These are phyloP conservation scores for Cistogaster globosa DNA, from an alignment of 2,888 invertebrate species.

Conservation along the genomic window DNA sequence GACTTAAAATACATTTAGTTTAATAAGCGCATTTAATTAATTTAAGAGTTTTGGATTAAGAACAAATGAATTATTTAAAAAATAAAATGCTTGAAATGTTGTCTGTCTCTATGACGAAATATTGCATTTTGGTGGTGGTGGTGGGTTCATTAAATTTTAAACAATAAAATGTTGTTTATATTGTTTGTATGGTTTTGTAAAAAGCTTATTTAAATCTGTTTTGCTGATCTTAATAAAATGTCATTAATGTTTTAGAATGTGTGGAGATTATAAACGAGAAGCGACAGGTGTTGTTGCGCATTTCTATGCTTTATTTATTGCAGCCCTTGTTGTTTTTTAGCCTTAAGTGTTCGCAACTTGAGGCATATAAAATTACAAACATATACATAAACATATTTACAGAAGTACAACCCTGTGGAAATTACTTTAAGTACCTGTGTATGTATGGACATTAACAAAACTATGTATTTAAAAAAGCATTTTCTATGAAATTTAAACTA, in stretches of 20 bases:
- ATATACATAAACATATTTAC: not conserved
- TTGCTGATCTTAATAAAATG: conserved; percentile 44
- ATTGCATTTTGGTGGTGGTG: conserved; percentile 19
- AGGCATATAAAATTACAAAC: not conserved
- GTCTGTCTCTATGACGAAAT: not conserved
- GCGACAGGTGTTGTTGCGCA: conserved; percentile 51
- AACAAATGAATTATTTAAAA: conserved; percentile 6
- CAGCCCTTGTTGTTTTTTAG: not conserved
- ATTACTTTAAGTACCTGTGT: no score
- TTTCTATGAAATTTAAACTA: no score
- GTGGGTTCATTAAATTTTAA: conserved; percentile 52
- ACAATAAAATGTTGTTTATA: conserved; percentile 49
- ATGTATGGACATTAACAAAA: no score
- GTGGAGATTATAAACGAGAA: conserved; percentile 7
- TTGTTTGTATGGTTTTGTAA: conserved; percentile 33
- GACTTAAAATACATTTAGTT: conserved; percentile 25
- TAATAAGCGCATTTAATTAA: not conserved
- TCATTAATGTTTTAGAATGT: conserved; percentile 6
- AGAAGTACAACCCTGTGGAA: no score
- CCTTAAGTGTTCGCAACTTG: conserved; percentile 4
- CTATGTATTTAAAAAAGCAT: no score
- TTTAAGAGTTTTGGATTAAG: conserved; percentile 1
- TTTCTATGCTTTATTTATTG: conserved; percentile 24
- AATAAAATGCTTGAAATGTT: conserved; percentile 12
- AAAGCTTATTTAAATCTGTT: conserved; percentile 49